Evolutionary conservation across 1,140 invertebrate species (phyloP).

Genomic region (Drosophila truncata): DNA sequence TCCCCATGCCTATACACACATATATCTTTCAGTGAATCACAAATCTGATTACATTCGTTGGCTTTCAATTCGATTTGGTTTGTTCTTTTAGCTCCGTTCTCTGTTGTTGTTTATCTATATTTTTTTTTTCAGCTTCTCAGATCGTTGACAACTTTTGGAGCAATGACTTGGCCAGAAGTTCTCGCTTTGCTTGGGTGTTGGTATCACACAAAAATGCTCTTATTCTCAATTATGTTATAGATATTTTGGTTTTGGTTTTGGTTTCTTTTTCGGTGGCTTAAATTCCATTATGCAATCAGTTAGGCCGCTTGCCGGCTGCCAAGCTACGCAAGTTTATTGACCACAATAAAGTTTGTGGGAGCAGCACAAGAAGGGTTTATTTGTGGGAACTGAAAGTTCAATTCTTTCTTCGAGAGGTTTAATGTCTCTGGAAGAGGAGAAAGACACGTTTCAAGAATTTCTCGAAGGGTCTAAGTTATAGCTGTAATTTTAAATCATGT

Average conservation of each 20-base stretch:
- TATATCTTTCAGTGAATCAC: slow-evolving; percentile 39
- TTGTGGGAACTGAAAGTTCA: slow-evolving; percentile 24
- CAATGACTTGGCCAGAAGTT: slow-evolving; percentile 69
- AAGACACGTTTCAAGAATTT: slow-evolving; percentile 10
- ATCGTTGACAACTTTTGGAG: slow-evolving; percentile 76
- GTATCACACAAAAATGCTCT: slow-evolving; percentile 69
- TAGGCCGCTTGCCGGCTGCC: slow-evolving; percentile 61
- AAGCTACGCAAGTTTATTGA: slow-evolving; percentile 82
- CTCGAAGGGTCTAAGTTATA: not conserved
- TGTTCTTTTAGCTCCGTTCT: slow-evolving; percentile 20
- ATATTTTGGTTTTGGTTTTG: slow-evolving; percentile 53
- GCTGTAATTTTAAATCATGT: not conserved
- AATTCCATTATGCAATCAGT: slow-evolving; percentile 81
- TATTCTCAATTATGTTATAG: slow-evolving; percentile 84
- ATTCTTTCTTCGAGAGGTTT: slow-evolving; percentile 23
- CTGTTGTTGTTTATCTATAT: slow-evolving; percentile 18
- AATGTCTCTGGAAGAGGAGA: not conserved
- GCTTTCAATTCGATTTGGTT: slow-evolving; percentile 66
- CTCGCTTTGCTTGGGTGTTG: slow-evolving; percentile 7
- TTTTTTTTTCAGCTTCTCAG: slow-evolving; percentile 41
- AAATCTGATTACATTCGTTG: slow-evolving; percentile 81
- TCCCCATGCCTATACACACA: not conserved
- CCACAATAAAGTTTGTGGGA: slow-evolving; percentile 32
- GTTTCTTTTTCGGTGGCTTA: slow-evolving; percentile 62
- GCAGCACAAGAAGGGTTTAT: slow-evolving; percentile 1